phyloP scores from a whole-genome alignment of 2,888 invertebrate genomes.

The Zhuqinia jingwanae region DNA sequence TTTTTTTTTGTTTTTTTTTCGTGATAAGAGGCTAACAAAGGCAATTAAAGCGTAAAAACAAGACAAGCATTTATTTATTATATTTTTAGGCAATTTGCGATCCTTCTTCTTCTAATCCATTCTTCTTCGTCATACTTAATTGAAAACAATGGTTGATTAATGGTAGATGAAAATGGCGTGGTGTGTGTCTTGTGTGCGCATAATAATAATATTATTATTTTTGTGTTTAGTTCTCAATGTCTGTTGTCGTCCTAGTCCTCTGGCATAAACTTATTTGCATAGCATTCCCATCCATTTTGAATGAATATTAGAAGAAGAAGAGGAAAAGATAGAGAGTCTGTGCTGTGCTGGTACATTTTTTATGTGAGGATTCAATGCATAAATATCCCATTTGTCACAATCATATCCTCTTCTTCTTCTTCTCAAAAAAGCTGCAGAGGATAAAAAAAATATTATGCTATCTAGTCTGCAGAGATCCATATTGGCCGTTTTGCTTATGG shows the following conservation, averaged over 20 bases:
- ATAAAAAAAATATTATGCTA: no score
- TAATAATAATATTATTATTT: no score
- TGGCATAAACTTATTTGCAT: slow-evolving; percentile 55
- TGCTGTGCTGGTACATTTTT: no score
- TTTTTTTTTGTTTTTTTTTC: slow-evolving; percentile 8
- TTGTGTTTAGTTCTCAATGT: no score
- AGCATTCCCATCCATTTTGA: slow-evolving; percentile 57
- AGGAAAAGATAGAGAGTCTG: slow-evolving; percentile 12
- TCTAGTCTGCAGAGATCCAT: no score
- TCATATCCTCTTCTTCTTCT: slow-evolving; percentile 37
- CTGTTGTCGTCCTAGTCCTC: not conserved
- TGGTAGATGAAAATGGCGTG: slow-evolving; percentile 40
- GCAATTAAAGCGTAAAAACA: slow-evolving; percentile 62
- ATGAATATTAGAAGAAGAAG: slow-evolving; percentile 46
- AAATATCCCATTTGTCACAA: slow-evolving; percentile 70
- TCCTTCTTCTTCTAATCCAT: slow-evolving; percentile 35
- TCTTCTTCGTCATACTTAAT: slow-evolving; percentile 53
- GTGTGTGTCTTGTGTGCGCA: not conserved
- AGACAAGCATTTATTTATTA: slow-evolving; percentile 56
- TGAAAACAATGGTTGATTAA: slow-evolving; percentile 70
- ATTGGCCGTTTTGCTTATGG: no score
- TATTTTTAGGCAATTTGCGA: slow-evolving; percentile 55
- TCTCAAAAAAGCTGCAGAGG: no score
- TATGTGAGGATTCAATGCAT: slow-evolving; percentile 51
- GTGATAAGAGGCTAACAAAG: slow-evolving; percentile 57